Base-by-base conservation (phyloP, 1,140 invertebrate species). In the Hermatobates lingyangjiaoensis region DNA sequence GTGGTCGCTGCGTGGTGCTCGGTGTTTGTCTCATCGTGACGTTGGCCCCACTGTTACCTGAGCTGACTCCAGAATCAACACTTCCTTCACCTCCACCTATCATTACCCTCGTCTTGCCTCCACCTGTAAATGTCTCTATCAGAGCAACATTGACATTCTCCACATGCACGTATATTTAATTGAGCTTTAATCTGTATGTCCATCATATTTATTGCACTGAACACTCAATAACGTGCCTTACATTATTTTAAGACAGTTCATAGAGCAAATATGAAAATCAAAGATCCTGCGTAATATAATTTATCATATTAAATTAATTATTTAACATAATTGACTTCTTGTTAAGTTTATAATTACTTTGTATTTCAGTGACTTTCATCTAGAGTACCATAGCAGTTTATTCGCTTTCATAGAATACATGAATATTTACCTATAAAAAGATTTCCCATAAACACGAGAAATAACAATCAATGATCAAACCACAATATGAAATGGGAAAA, bases 51-150 rank as follows among this genome's bases (percentile, higher is more conserved):
- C 4, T 20, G 4, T 20, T 18, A 42, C 7, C 21, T 18, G 5
- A 18, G 21, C 7, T 12, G 4, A 5, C 21, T 18, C 5, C 21
- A 42, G 5, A 10, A 4, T 4, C 5, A 42, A 7, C 21, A 42
- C 7, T 18, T 18, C 7, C 5, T 15, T 50, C 30, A 39, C 28
- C 40, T n/a, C 48, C 27, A 21, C 48, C 27, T 23, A 50, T 50
- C 27, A 50, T 21, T 4, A 50, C 48, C 14, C 48, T 3, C 7
- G 30, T 50, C 26, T 39, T 50, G 14, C 26, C 40, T 23, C 48
- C 48, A 27, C 28, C 48, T 49, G 28, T 14, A 50, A 47, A 47
- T 10, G 24, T 20, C 39, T 42, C 14, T 18, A 49, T 30, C 18
- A 49, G 12, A 47, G n/a, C n/a, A 47, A 21, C 10, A 45, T 45